These are phyloP conservation scores for Mimumesa dahlbomi DNA, from an alignment of 2,888 invertebrate genomes.

Conservation along the genomic window DNA sequence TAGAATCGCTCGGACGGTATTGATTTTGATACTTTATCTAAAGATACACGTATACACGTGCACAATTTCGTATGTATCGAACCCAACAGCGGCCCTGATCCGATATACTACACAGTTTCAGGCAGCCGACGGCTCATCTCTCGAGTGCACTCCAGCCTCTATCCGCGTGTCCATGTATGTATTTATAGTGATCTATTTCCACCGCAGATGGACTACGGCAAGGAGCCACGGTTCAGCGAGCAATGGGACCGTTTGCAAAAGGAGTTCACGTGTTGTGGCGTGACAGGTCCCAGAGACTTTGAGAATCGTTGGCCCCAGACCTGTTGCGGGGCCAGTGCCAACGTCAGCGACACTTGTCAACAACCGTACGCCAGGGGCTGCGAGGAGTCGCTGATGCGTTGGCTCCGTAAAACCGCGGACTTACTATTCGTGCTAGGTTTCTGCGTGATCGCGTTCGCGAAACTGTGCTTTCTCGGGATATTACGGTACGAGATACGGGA, in stretches of 20 bases:
- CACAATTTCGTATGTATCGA: no score
- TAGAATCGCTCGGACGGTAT: no score
- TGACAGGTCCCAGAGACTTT: constrained; percentile 83
- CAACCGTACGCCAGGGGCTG: constrained; percentile 83
- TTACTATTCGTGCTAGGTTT: constrained; percentile 91
- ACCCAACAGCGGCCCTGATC: no score
- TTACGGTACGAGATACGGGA: constrained; percentile 93
- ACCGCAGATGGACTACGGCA: constrained; percentile 85
- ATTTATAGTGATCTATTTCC: constrained; percentile 50
- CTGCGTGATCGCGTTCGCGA: constrained; percentile 93
- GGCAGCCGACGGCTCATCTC: no score
- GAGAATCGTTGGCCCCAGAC: constrained; percentile 73
- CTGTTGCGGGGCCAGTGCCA: constrained; percentile 70
- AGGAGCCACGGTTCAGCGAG: constrained; percentile 87
- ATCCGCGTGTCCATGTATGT: background rate
- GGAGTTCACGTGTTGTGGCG: constrained; percentile 90
- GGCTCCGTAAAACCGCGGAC: constrained; percentile 90
- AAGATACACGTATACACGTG: no score
- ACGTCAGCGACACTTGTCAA: constrained; percentile 70
- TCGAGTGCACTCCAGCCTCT: no score
- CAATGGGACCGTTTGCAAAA: constrained; percentile 90
- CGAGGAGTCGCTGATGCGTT: constrained; percentile 87
- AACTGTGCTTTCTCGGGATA: constrained; percentile 93
- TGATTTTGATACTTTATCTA: no score
- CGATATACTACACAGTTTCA: no score